These are phyloP conservation scores for Melinopterus prodromus DNA, from an alignment of 2,888 invertebrate species.

Conservation along the genomic window DNA sequence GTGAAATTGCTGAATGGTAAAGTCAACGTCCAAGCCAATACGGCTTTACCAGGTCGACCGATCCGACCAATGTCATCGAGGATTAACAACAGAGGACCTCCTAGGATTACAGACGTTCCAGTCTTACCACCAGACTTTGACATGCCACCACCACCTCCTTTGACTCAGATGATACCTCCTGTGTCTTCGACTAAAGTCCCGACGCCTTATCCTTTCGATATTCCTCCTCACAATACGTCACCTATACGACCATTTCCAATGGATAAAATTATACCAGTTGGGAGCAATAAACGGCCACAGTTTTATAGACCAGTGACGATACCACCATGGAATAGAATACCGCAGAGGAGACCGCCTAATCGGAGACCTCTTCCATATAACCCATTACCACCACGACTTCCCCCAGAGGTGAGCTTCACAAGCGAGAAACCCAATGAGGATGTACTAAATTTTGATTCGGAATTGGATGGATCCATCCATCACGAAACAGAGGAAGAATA, in stretches of 20 bases:
- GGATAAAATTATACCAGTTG: conserved; percentile 64
- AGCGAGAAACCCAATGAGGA: conserved; percentile 56
- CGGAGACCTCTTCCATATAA: conserved; percentile 70
- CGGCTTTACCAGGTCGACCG: conserved; percentile 66
- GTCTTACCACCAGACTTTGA: conserved; percentile 75
- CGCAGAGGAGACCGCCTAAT: conserved; percentile 63
- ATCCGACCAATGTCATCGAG: conserved; percentile 75
- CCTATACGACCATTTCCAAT: conserved; percentile 54
- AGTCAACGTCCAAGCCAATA: conserved; percentile 84
- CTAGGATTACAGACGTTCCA: conserved; percentile 81
- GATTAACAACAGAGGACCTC: conserved; percentile 91
- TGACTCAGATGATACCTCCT: conserved; percentile 61
- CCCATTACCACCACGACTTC: conserved; percentile 60
- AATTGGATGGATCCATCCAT: conserved; percentile 45
- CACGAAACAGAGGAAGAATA: conserved; percentile 26
- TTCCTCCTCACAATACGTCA: conserved; percentile 67
- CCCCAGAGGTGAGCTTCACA: conserved; percentile 51
- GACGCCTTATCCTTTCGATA: conserved; percentile 81
- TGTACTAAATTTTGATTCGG: conserved; percentile 56
- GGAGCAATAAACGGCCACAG: conserved; percentile 62
- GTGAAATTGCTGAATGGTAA: conserved; percentile 89
- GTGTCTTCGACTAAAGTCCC: conserved; percentile 64
- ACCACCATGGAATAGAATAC: conserved; percentile 73
- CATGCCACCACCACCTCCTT: conserved; percentile 61
- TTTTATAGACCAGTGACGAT: conserved; percentile 63